Evolutionary conservation across 2,797 vertebrate species (phyloP).

Genomic region (Euphonia xanthogaster): DNA sequence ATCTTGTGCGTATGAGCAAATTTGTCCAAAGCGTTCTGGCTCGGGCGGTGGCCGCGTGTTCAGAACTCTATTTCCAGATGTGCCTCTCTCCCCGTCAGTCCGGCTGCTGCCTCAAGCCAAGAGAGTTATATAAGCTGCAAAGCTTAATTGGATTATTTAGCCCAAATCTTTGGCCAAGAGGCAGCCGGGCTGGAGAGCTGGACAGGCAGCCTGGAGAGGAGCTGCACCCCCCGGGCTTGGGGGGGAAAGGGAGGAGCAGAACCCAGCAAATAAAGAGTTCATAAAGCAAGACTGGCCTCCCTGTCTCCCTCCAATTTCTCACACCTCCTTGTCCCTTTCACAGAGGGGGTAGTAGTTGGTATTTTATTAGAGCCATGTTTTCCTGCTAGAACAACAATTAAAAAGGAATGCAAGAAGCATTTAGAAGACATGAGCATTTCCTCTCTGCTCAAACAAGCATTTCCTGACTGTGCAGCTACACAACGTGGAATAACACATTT

Average conservation of each 20-base stretch:
- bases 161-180: background rate
- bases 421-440: background rate
- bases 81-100: background rate
- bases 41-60: rapidly evolving
- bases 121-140: conserved; percentile 40
- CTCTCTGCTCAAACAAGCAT: background rate
- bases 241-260: background rate
- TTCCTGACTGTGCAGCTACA: background rate
- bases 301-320: background rate
- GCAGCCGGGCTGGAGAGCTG: background rate
- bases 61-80: conserved; percentile 49
- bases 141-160: conserved; percentile 61
- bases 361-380: background rate
- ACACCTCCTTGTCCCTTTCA: background rate
- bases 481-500: background rate
- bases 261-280: background rate
- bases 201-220: background rate
- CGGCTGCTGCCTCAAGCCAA: conserved; percentile 6
- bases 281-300: background rate
- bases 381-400: background rate
- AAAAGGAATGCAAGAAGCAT: background rate
- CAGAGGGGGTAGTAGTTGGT: background rate
- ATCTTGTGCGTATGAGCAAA: conserved; percentile 11
- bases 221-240: background rate
- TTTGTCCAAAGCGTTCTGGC: background rate